These are phyloP conservation scores for Formica exsecta DNA, from an alignment of 1,140 invertebrate genomes.

Conservation along the genomic window DNA sequence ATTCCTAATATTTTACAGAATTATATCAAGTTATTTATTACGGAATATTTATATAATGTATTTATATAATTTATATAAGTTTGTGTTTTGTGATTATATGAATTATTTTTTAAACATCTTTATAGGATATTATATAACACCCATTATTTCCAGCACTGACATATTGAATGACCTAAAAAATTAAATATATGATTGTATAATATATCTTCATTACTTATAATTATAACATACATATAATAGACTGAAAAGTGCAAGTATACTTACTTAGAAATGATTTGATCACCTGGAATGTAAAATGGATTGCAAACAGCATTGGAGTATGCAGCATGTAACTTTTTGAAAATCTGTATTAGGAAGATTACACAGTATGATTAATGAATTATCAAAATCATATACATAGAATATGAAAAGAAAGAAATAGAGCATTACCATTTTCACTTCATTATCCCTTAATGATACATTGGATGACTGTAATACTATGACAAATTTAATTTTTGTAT, in stretches of 20 bases:
- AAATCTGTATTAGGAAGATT: slow-evolving; percentile 89
- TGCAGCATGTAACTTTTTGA: slow-evolving; percentile 95
- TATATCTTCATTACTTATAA: not conserved
- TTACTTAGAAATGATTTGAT: slow-evolving; percentile 93
- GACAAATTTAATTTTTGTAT: slow-evolving; percentile 98
- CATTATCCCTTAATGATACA: slow-evolving; percentile 95
- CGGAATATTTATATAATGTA: not conserved
- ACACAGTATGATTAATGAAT: not conserved
- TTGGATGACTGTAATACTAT: slow-evolving; percentile 97
- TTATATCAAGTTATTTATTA: slow-evolving; percentile 31
- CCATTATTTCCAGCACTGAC: slow-evolving; percentile 83
- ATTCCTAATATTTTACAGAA: not conserved
- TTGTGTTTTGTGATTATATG: not conserved
- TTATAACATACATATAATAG: not conserved
- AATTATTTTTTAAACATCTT: not conserved
- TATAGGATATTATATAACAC: slow-evolving; percentile 65
- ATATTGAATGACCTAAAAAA: slow-evolving; percentile 82
- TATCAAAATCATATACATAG: not conserved
- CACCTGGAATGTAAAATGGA: slow-evolving; percentile 97
- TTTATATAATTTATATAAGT: too few species aligned
- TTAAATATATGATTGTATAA: not conserved
- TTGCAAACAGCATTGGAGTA: slow-evolving; percentile 98
- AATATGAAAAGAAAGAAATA: slow-evolving; percentile 13
- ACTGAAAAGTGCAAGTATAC: slow-evolving; percentile 70
- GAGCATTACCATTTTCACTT: slow-evolving; percentile 93